Percentiles rank a stretch among this genome's conserved stretches.
phyloP scores from a whole-genome alignment of 2,888 invertebrate genomes.

The Frankliniella intonsa region DNA sequence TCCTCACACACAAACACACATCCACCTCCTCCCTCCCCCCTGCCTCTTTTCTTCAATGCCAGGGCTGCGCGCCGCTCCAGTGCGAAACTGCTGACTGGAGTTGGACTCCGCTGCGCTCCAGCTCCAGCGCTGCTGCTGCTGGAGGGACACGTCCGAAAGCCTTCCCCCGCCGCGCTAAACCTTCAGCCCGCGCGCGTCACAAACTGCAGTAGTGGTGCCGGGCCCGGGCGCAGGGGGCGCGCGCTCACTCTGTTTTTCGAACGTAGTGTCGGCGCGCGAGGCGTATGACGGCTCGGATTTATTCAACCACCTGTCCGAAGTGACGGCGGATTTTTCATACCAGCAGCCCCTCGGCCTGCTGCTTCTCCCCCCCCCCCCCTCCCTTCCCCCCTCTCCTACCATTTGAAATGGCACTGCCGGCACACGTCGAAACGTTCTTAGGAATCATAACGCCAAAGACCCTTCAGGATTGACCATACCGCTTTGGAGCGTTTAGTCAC shows the following conservation, averaged over 20 bases:
- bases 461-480: no score
- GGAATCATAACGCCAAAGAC: no score
- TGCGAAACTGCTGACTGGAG: not conserved
- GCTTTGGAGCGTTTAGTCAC: no score
- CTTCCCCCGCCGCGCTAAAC: no score
- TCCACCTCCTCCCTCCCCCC: not conserved
- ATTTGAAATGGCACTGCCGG: no score
- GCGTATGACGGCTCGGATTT: conserved; percentile 12
- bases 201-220: no score
- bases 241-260: not conserved
- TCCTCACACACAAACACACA: no score
- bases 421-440: no score
- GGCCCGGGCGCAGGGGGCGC: not conserved
- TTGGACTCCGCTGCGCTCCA: not conserved
- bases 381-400: no score
- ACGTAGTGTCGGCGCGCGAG: not conserved
- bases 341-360: not conserved
- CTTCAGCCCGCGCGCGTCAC: no score
- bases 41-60: not conserved
- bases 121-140: not conserved
- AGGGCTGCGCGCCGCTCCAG: not conserved
- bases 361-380: not conserved
- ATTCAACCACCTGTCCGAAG: not conserved
- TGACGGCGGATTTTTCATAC: conserved; percentile 4
- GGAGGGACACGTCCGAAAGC: not conserved